Evolutionary conservation across 1,140 invertebrate species (phyloP), one percentile per base, ranked within the genome.

Genomic region (Theocolax elegans): DNA sequence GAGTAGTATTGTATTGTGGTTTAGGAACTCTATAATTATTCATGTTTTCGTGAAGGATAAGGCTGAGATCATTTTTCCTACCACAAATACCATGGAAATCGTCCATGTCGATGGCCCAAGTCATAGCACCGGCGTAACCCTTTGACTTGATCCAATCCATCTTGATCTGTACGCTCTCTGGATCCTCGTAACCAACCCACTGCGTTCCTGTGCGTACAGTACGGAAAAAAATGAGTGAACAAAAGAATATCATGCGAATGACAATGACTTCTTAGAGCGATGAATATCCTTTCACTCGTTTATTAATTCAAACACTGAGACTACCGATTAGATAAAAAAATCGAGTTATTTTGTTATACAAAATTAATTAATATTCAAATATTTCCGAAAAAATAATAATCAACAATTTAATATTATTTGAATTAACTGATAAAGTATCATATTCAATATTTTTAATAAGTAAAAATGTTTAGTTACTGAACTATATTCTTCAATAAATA

Each of bases 161-260:
- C 85, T 97, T 97, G 56, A 94, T 93, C 75, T 93, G 90, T 1
- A 96, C 84, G 77, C 93, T 94, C 73, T 89, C 87, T 3, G 87
- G 84, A 78, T 96, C 91, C 81, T 98, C 96, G 78, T 96, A 97
- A 13, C 95, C 95, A 23, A 97, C 92, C 95, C 96, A 97, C 79
- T 96, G 94, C 1, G 91, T 94, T 46, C 87, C 89, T 89, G 53
- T 3, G 66, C 4, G 13, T 27, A 8, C 9, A 44, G 15, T 38
- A n/a, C n/a, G n/a, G n/a, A n/a, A n/a, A n/a, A n/a, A n/a, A n/a
- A n/a, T n/a, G 35, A 38, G 6, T 38, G 6, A 38, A 38, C 12
- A 38, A 10, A 44, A 44, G 15, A n/a, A 44, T 15, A 44, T 44
- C 23, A 23, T 51, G 4, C 23, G 23, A 23, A 51, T 0, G 2